Conservation (phyloP, 1,140 invertebrate genomes). For the Papilio xuthus region DNA sequence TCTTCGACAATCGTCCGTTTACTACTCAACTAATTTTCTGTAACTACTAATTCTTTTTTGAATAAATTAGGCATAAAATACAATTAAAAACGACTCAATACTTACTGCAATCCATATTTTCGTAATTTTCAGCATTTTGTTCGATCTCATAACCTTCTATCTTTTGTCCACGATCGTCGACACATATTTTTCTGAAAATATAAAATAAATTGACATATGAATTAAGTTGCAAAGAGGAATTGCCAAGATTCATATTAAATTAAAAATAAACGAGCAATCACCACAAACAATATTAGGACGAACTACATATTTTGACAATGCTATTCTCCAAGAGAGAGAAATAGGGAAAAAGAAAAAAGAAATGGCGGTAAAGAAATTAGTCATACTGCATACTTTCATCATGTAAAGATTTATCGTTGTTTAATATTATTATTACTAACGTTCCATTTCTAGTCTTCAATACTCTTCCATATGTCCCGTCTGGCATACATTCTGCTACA, state of each 20-base stretch:
- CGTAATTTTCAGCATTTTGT: slow-evolving; percentile 55
- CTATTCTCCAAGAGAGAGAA: neutral
- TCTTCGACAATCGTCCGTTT: no score
- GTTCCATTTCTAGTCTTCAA: slow-evolving; percentile 50
- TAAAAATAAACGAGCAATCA: no score
- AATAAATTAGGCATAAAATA: no score
- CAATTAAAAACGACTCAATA: slow-evolving; percentile 40
- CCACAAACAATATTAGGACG: no score
- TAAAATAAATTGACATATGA: neutral
- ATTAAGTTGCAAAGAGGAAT: no score
- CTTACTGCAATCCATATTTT: slow-evolving; percentile 84
- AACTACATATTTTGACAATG: no score
- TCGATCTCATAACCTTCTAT: slow-evolving; percentile 74
- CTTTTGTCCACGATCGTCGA: slow-evolving; percentile 74
- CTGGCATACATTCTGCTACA: slow-evolving; percentile 79
- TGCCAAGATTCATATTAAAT: no score
- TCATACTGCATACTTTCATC: neutral
- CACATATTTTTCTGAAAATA: slow-evolving; percentile 81
- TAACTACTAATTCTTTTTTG: no score
- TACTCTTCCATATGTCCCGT: slow-evolving; percentile 79
- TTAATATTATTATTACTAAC: slow-evolving; percentile 51
- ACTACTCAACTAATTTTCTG: neutral
- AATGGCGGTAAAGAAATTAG: neutral
- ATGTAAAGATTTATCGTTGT: neutral
- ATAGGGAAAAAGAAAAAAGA: slow-evolving; percentile 6